Evolutionary conservation across 2,888 invertebrate genomes (phyloP), one percentile per base, ranked within the genome.

Genomic region (Idaea aversata): DNA sequence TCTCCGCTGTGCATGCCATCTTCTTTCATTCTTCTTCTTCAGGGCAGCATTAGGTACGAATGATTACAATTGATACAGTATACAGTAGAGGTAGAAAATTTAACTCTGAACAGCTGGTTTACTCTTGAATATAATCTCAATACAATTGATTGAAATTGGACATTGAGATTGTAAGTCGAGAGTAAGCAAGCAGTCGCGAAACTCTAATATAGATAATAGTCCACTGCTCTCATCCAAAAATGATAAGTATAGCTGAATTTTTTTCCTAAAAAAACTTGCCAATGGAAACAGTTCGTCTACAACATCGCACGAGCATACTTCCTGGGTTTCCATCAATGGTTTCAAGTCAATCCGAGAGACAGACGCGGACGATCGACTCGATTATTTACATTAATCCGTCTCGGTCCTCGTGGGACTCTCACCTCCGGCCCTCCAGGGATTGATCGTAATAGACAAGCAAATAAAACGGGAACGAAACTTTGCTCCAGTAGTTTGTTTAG

Each of bases 361-460:
- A 70, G 71, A 71, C 74, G 75, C 73, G 68, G 69, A 74, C 77
- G 78, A 79, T 79, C 76, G 70, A 78, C 75, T 78, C 80, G 80
- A 84, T 86, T 91, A 86, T 91, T 90, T 90, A 90, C 89, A 84
- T 84, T 87, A 87, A 87, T 88, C 84, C 82, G 84, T 79, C 79
- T 72, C 80, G 82, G 73, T 64, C 63, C 69, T 71, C 80, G 79
- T 80, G 82, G 71, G 80, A 82, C 76, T 70, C 68, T 62, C 71
- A 65, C 68, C 65, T 35, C 60, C 47, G 63, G 63, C 57, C 67
- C 71, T 71, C 76, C 68, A 72, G 75, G 69, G 70, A 75, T 67
- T 64, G 72, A 75, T 66, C 61, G 69, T 62, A 34, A 38, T 63
- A 63, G 25, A 25, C 25, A 25, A 25, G 36, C 59, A 66, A 65